A percentile compares a stretch with the other conserved stretches of the same genome.
phyloP scores from a whole-genome alignment of 2,888 invertebrate species.

The Tetranychus truncatus region DNA sequence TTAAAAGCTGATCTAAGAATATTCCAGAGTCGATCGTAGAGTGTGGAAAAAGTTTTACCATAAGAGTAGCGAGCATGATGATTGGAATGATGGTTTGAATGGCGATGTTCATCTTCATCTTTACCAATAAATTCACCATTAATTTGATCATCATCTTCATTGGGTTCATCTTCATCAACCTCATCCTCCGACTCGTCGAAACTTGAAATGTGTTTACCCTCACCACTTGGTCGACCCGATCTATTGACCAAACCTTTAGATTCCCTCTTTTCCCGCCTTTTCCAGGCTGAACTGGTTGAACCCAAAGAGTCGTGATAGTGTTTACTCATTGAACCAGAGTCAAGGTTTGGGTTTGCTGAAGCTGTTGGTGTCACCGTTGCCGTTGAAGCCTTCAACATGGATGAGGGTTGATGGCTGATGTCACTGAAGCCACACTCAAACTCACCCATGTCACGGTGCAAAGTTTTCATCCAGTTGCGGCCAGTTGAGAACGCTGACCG shows the following conservation, averaged over 20 bases:
- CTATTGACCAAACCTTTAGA: no score
- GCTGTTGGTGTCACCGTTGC: background rate
- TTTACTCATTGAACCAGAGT: no score
- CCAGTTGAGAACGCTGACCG: background rate
- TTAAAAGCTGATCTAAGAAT: constrained; percentile 18
- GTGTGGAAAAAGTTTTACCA: constrained; percentile 14
- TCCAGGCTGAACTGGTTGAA: no score
- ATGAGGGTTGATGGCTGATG: background rate
- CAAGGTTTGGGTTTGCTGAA: no score
- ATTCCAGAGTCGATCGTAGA: constrained; percentile 14
- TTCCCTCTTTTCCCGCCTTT: no score
- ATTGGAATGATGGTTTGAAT: constrained; percentile 3
- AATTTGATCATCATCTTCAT: constrained; percentile 9
- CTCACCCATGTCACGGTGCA: background rate
- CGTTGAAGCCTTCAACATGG: background rate
- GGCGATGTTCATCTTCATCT: background rate
- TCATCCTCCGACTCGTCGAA: background rate
- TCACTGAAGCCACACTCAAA: background rate
- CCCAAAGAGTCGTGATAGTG: no score
- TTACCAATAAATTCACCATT: constrained; percentile 6
- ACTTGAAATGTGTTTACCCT: no score
- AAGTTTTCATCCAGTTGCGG: background rate
- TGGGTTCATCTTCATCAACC: background rate
- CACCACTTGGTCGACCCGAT: no score
- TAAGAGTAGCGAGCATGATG: background rate